A percentile compares a stretch with the other conserved stretches of the same genome.
Evolutionary conservation across 2,888 invertebrate genomes (phyloP).

Genomic region (Caenorhabditis japonica): DNA sequence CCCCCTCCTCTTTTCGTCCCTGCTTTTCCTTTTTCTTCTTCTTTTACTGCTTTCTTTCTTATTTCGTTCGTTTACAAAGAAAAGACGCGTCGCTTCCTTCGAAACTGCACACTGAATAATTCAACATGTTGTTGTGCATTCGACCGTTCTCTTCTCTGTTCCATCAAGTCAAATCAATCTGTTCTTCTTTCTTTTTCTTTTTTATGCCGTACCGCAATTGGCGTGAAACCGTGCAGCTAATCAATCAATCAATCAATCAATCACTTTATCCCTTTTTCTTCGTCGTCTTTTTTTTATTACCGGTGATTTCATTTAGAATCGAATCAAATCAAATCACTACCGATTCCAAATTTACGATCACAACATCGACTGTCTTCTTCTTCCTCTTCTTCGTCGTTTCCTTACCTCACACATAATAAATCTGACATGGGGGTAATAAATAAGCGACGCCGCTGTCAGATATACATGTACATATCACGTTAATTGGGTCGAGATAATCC

Average conservation of each 20-base stretch:
- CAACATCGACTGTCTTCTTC: background rate
- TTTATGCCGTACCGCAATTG: constrained; percentile 31
- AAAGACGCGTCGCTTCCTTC: constrained; percentile 40
- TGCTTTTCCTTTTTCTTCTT: constrained; percentile 19
- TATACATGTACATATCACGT: constrained; percentile 15
- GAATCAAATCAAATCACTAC: too few species aligned
- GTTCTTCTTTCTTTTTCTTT: background rate
- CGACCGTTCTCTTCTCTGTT: constrained; percentile 18
- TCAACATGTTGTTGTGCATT: constrained; percentile 46
- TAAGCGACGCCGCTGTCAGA: constrained; percentile 8
- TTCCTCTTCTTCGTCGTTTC: background rate
- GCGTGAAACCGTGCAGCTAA: constrained; percentile 33
- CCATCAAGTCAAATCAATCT: background rate
- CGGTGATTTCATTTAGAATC: too few species aligned
- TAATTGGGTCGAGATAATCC: constrained; percentile 49
- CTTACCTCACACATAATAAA: constrained; percentile 39
- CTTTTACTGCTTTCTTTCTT: background rate
- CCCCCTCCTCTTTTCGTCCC: background rate
- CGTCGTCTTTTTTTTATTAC: constrained; percentile 7
- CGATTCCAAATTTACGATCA: too few species aligned
- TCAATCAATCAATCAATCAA: constrained; percentile 41
- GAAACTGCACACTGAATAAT: constrained; percentile 43
- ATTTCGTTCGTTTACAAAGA: constrained; percentile 8
- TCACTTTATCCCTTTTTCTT: constrained; percentile 5
- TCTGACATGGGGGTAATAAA: constrained; percentile 42